A percentile compares a stretch with the other conserved stretches of the same genome.
Conservation (phyloP, 2,888 invertebrate genomes). For the Oscheius onirici region DNA sequence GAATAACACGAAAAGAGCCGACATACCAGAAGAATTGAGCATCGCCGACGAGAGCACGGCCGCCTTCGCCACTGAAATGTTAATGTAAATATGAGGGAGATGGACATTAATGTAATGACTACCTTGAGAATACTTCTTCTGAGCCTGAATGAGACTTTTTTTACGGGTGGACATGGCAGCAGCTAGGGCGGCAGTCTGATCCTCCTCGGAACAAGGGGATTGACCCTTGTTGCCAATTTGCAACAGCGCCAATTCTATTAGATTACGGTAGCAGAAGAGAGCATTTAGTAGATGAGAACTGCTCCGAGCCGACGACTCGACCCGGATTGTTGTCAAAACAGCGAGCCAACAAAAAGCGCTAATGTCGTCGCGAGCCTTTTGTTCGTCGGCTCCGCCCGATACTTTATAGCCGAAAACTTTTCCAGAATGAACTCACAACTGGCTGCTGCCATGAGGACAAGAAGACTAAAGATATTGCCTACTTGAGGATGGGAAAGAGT, state of each 20-base stretch:
- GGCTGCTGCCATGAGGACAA: slow-evolving; percentile 4
- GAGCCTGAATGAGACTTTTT: slow-evolving; percentile 50
- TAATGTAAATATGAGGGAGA: neutral
- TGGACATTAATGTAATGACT: neutral
- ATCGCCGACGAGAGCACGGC: slow-evolving; percentile 64
- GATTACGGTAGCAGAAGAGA: slow-evolving; percentile 27
- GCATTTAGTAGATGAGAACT: slow-evolving; percentile 21
- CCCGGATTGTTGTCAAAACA: neutral
- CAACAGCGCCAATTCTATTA: slow-evolving; percentile 28
- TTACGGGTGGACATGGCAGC: slow-evolving; percentile 40
- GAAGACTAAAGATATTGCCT: neutral
- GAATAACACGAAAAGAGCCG: neutral
- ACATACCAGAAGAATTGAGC: slow-evolving; percentile 53
- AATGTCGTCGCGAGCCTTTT: slow-evolving; percentile 1
- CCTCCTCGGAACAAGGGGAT: slow-evolving; percentile 19
- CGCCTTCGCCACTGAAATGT: slow-evolving; percentile 66
- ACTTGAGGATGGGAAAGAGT: neutral
- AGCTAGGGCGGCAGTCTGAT: neutral
- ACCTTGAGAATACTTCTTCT: slow-evolving; percentile 53
- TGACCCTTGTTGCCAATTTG: slow-evolving; percentile 32
- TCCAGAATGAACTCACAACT: slow-evolving; percentile 3
- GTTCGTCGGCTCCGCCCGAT: neutral
- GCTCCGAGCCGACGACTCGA: neutral
- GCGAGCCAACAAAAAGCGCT: slow-evolving; percentile 4
- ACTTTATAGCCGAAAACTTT: neutral